A percentile compares a stretch with the other conserved stretches of the same genome.
phyloP scores from a whole-genome alignment of 2,888 invertebrate genomes.

The Drosophila diplacantha region DNA sequence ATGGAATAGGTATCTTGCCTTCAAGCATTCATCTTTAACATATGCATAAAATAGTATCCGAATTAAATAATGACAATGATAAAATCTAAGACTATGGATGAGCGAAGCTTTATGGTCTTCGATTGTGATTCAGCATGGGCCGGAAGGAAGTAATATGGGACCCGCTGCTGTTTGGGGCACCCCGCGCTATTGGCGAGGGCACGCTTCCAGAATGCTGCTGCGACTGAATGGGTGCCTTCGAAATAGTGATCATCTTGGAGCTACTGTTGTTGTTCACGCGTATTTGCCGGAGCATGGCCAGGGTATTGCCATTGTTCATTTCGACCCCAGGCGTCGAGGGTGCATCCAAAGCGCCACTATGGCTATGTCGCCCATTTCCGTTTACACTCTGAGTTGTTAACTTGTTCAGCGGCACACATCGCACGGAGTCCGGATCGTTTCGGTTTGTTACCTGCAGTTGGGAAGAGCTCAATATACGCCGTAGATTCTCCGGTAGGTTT shows the following conservation, averaged over 20 bases:
- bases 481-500: conserved; percentile 32
- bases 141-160: conserved; percentile 6
- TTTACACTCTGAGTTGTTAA: conserved; percentile 22
- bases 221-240: conserved; percentile 8
- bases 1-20: conserved; percentile 6
- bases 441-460: conserved; percentile 27
- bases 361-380: conserved; percentile 3
- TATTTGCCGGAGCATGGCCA: conserved; percentile 35
- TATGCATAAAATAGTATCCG: conserved; percentile 1
- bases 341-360: conserved; percentile 6
- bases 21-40: conserved; percentile 18
- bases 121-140: conserved; percentile 6
- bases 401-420: conserved; percentile 52
- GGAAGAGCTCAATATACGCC: conserved; percentile 26
- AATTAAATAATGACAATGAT: conserved; percentile 27
- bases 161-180: conserved; percentile 1
- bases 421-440: conserved; percentile 40
- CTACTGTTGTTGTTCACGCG: conserved; percentile 42
- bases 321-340: conserved; percentile 4
- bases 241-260: conserved; percentile 31
- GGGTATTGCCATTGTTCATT: conserved; percentile 21
- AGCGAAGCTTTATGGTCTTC: conserved; percentile 10
- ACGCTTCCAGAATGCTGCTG: background rate
- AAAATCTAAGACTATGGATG: conserved; percentile 6
- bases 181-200: conserved; percentile 7